phyloP scores from a whole-genome alignment of 2,113 vertebrate species.

The Charina bottae region DNA sequence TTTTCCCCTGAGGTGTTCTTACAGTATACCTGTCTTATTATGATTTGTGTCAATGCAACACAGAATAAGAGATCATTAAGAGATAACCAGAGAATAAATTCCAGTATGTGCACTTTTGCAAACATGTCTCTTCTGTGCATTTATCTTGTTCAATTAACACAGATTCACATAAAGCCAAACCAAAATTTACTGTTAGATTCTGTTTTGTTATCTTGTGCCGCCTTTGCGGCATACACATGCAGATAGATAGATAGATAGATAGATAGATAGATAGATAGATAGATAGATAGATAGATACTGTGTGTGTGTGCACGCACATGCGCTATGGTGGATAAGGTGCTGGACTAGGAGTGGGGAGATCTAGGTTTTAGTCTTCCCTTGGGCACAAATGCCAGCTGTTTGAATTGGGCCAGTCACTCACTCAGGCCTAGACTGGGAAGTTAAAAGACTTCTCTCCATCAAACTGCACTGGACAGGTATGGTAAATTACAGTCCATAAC shows the following conservation, averaged over 20 bases:
- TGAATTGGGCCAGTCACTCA: neutral
- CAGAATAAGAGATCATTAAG: neutral
- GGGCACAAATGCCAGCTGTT: neutral
- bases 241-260: neutral
- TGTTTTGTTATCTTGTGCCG: neutral
- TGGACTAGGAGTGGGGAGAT: neutral
- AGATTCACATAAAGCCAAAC: neutral
- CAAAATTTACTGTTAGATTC: neutral
- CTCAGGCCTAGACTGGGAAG: neutral
- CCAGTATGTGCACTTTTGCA: neutral
- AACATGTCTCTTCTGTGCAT: neutral
- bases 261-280: too few relatives aligned
- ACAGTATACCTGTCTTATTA: conserved; percentile 34
- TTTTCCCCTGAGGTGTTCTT: conserved; percentile 36
- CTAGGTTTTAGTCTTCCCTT: neutral
- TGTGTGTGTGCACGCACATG: neutral
- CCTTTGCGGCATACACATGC: neutral
- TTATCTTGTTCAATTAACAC: neutral
- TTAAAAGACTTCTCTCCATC: neutral
- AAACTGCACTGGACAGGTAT: neutral
- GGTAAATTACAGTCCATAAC: neutral
- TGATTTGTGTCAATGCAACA: conserved; percentile 30
- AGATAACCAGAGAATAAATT: neutral
- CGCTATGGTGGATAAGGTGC: neutral
- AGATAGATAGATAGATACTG: too few relatives aligned